A percentile compares a stretch with the other conserved stretches of the same genome.
Conservation (phyloP, 2,797 vertebrate species). For the Crocidura indochinensis region DNA sequence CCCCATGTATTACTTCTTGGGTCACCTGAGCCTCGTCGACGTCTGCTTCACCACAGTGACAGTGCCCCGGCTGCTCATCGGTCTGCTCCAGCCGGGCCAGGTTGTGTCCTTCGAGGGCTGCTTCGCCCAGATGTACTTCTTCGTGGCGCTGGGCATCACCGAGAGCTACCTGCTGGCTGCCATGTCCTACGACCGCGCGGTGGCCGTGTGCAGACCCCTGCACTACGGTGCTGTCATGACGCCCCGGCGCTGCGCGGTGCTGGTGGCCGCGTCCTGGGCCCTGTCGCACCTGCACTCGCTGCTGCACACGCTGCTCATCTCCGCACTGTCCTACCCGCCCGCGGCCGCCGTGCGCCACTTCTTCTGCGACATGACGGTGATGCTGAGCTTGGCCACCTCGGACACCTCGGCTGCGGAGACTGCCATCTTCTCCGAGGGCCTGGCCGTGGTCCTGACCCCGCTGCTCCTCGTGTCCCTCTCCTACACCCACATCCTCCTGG, state of each 20-base stretch:
- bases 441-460: constrained; percentile 82
- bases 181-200: constrained; percentile 84
- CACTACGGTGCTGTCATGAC: constrained; percentile 75
- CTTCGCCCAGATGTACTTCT: constrained; percentile 85
- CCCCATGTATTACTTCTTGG: constrained; percentile 87
- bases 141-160: constrained; percentile 81
- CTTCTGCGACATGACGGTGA: constrained; percentile 84
- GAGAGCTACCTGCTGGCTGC: constrained; percentile 86
- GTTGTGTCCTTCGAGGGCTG: constrained; percentile 76
- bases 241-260: background rate
- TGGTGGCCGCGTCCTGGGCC: constrained; percentile 78
- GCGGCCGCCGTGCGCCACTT: constrained; percentile 78
- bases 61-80: constrained; percentile 79
- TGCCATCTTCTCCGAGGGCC: constrained; percentile 85
- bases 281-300: constrained; percentile 79
- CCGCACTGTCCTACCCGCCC: constrained; percentile 77
- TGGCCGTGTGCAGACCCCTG: constrained; percentile 83
- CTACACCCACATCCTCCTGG: constrained; percentile 68
- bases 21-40: constrained; percentile 85
- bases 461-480: constrained; percentile 79
- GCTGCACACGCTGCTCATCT: constrained; percentile 79
- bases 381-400: constrained; percentile 84
- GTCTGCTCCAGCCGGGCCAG: constrained; percentile 73
- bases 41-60: constrained; percentile 84
- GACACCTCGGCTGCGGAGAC: constrained; percentile 69